A percentile compares a stretch with the other conserved stretches of the same genome.
These are phyloP conservation scores for Caenorhabditis sinica DNA, from an alignment of 2,888 invertebrate genomes.

Conservation along the genomic window DNA sequence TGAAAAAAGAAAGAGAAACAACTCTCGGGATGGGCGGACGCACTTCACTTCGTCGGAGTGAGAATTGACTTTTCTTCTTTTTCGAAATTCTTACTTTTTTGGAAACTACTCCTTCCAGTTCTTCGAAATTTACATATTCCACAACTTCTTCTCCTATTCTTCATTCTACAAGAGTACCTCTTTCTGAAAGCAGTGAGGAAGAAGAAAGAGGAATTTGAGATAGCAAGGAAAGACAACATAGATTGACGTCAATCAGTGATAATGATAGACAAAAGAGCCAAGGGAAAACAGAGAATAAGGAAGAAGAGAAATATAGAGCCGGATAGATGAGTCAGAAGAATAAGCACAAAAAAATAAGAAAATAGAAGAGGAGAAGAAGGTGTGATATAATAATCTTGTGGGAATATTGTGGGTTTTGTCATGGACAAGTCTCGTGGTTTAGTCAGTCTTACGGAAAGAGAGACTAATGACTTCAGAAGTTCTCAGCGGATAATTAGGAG, in stretches of 20 bases:
- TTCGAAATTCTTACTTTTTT: slow-evolving; percentile 10
- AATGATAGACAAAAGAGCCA: slow-evolving; percentile 21
- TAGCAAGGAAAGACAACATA: slow-evolving; percentile 2
- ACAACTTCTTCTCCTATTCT: neutral
- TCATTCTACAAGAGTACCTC: slow-evolving; percentile 11
- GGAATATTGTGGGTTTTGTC: neutral
- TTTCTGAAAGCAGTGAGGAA: neutral
- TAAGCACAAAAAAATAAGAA: slow-evolving; percentile 1
- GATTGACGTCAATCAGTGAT: slow-evolving; percentile 33
- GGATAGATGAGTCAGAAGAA: slow-evolving; percentile 2
- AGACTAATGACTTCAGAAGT: neutral
- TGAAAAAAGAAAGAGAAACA: slow-evolving; percentile 14
- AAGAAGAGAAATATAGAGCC: slow-evolving; percentile 2
- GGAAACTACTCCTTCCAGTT: slow-evolving; percentile 1
- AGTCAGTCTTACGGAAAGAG: too few relatives aligned
- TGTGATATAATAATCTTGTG: slow-evolving; percentile 32
- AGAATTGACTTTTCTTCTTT: slow-evolving; percentile 24
- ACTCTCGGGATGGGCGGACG: slow-evolving; percentile 2
- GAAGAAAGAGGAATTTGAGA: neutral
- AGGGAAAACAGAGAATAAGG: neutral
- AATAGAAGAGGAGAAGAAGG: slow-evolving; percentile 20
- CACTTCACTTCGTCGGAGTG: slow-evolving; percentile 19
- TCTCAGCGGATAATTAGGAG: neutral
- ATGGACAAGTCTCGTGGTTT: neutral
- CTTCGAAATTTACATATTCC: slow-evolving; percentile 30